Base-by-base conservation (phyloP, 2,113 vertebrate genomes). In the Grantiella picta region DNA sequence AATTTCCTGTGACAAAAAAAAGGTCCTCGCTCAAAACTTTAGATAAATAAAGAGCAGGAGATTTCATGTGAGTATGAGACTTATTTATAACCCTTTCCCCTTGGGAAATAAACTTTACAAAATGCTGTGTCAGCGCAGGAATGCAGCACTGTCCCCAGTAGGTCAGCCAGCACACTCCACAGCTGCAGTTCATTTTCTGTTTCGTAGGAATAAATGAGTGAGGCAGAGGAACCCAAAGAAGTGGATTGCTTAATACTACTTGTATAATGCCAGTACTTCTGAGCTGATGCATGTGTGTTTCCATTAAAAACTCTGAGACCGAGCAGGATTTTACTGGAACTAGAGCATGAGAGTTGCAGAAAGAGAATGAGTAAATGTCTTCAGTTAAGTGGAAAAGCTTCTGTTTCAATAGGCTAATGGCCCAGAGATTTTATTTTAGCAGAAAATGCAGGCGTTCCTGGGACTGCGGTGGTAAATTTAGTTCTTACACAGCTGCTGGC, bases 171-270 rank as follows among this genome's bases (percentile, higher is more conserved):
- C 28, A 33, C 33, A 35, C 63, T 61, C 72, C 77, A 65, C 91
- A 97, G 92, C 94, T 94, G 96, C 81, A 82, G 33, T 89, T 92
- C 54, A 64, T 94, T 95, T 94, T 91, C 75, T 79, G 11, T 88
- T 93, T 89, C 61, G 11, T 35, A 66, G 70, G 66, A 85, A 89
- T 87, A 87, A 82, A 54, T 35, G 47, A 3, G 1, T 71, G 78
- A 87, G 49, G 28, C 72, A 79, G 59, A 91, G 54, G 45, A 87
- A n/a, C 65, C 35, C 44, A 47, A 52, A 53, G 60, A 81, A 88
- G 36, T 59, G 65, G 89, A 44, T 79, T 92, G 73, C 71, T 96
- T 94, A 82, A 80, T 85, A 82, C 28, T 63, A 6, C 70, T 84
- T 10, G 1, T 63, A 52, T 89, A 72, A 82, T 90, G 65, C 47